Conservation (phyloP, 2,888 invertebrate species). For the Eristalis intricaria region DNA sequence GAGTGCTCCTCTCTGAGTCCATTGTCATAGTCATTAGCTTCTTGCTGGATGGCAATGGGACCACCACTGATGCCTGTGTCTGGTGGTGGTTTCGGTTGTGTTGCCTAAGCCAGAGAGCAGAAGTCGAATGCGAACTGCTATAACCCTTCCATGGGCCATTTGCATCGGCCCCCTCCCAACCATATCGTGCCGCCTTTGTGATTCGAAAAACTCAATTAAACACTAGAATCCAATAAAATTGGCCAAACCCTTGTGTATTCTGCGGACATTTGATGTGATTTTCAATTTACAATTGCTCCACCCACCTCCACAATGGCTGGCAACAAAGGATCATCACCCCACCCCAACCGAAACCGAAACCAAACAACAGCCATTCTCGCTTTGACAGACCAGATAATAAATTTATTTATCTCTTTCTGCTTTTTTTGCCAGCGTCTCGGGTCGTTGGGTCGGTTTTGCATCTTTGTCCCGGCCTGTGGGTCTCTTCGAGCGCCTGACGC, state of each 20-base stretch:
- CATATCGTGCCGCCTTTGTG: slow-evolving; percentile 11
- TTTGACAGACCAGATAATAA: slow-evolving; percentile 69
- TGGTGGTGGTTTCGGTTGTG: background rate
- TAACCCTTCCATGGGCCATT: background rate
- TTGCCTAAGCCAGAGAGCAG: slow-evolving; percentile 27
- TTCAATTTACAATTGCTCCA: slow-evolving; percentile 65
- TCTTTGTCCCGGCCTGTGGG: slow-evolving; percentile 39
- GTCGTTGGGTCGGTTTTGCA: slow-evolving; percentile 42
- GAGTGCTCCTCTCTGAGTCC: slow-evolving; percentile 35
- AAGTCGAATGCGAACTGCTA: slow-evolving; percentile 14
- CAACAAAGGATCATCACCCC: slow-evolving; percentile 22
- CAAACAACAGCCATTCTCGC: slow-evolving; percentile 61
- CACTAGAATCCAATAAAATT: slow-evolving; percentile 68
- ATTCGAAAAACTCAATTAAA: slow-evolving; percentile 69
- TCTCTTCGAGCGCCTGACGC: slow-evolving; percentile 24
- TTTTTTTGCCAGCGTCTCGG: slow-evolving; percentile 6
- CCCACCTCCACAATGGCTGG: background rate
- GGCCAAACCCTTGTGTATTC: slow-evolving; percentile 28
- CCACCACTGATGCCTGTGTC: background rate
- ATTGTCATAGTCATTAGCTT: slow-evolving; percentile 58
- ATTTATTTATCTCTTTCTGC: slow-evolving; percentile 59
- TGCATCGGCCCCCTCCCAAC: background rate
- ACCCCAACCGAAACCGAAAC: slow-evolving; percentile 47
- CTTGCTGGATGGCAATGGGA: slow-evolving; percentile 7
- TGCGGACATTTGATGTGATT: slow-evolving; percentile 68